Conservation (phyloP, 2,113 vertebrate genomes). For the Xiphophorus couchianus region DNA sequence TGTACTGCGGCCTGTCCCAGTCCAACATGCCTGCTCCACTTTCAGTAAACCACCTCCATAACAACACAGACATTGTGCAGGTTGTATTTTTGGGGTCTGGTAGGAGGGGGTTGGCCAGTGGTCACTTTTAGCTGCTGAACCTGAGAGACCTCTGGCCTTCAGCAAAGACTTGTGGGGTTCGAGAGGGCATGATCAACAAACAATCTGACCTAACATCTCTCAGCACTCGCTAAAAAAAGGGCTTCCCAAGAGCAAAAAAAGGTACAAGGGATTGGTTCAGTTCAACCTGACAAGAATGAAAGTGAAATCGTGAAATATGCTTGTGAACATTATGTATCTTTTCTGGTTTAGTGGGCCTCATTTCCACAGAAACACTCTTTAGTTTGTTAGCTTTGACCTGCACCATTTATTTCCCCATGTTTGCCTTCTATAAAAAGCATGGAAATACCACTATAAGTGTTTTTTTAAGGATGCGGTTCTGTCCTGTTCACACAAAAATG, state of each 20-base stretch:
- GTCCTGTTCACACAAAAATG: neutral
- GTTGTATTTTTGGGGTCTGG: slow-evolving; percentile 57
- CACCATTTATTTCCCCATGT: slow-evolving; percentile 48
- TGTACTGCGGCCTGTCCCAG: slow-evolving; percentile 43
- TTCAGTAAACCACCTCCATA: slow-evolving; percentile 43
- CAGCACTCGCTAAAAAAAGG: slow-evolving; percentile 63
- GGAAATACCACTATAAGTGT: slow-evolving; percentile 1
- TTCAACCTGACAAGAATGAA: slow-evolving; percentile 38
- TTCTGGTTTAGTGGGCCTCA: slow-evolving; percentile 43
- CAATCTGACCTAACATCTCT: slow-evolving; percentile 61
- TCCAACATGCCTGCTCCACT: slow-evolving; percentile 51
- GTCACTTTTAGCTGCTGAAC: slow-evolving; percentile 67
- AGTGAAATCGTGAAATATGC: slow-evolving; percentile 48
- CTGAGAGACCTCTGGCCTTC: slow-evolving; percentile 63
- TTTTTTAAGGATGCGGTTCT: slow-evolving; percentile 15
- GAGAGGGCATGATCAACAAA: slow-evolving; percentile 59
- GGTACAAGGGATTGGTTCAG: slow-evolving; percentile 60
- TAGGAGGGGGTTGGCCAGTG: slow-evolving; percentile 38
- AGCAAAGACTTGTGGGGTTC: slow-evolving; percentile 49
- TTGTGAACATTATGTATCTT: slow-evolving; percentile 40
- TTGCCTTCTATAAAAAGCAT: slow-evolving; percentile 52
- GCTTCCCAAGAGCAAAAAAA: slow-evolving; percentile 39
- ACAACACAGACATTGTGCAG: slow-evolving; percentile 67
- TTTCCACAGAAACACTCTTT: slow-evolving; percentile 51
- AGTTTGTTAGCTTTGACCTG: slow-evolving; percentile 40